phyloP scores from a whole-genome alignment of 2,888 invertebrate genomes.

The Eupithecia dodoneata region DNA sequence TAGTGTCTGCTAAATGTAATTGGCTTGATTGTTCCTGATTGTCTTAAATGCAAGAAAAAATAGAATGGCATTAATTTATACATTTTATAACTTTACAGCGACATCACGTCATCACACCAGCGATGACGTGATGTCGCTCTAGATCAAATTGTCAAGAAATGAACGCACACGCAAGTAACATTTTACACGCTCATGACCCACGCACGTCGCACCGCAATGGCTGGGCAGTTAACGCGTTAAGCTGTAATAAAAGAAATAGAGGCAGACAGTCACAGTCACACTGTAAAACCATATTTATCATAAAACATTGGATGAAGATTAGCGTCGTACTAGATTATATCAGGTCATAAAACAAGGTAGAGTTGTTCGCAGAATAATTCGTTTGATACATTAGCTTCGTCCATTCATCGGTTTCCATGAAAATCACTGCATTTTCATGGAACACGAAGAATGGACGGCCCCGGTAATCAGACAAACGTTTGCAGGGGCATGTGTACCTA shows the following conservation, averaged over 20 bases:
- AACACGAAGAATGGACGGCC: too few species aligned
- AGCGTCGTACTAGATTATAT: background rate
- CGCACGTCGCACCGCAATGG: too few species aligned
- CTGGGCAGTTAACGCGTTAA: too few species aligned
- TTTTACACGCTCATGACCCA: too few species aligned
- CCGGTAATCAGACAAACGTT: too few species aligned
- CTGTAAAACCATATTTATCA: background rate
- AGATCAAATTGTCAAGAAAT: background rate
- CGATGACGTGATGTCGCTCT: background rate
- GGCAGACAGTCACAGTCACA: background rate
- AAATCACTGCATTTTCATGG: too few species aligned
- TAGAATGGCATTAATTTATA: background rate
- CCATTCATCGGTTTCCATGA: background rate
- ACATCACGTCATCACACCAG: conserved; percentile 2
- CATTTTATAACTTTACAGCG: background rate
- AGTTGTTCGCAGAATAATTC: background rate
- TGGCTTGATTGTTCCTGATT: conserved; percentile 11
- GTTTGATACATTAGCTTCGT: background rate
- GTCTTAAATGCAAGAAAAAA: conserved; percentile 5
- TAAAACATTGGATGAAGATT: background rate
- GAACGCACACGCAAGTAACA: background rate
- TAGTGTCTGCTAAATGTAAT: background rate
- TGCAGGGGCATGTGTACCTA: too few species aligned
- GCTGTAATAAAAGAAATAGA: background rate
- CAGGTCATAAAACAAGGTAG: background rate